These are phyloP conservation scores for Apostichopus japonicus DNA, from an alignment of 35 echinoderm and acorn worm species.

Conservation along the genomic window DNA sequence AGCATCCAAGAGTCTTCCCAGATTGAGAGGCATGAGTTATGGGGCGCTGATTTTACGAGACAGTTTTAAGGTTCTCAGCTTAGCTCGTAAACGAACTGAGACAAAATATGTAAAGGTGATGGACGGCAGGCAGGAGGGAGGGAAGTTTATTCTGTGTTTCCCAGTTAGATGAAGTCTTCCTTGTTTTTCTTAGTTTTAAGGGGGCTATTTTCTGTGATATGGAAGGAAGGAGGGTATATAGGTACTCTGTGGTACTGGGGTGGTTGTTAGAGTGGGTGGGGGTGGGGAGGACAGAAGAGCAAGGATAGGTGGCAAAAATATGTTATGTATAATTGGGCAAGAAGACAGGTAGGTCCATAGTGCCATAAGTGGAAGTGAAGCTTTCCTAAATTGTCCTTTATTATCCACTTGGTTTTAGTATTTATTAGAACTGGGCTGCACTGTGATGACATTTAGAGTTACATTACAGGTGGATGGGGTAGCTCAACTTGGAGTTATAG, in stretches of 20 bases:
- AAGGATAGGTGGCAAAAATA: too few relatives aligned
- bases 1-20: background rate
- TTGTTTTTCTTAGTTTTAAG: too few relatives aligned
- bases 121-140: background rate
- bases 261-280: too few relatives aligned
- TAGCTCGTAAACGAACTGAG: constrained; percentile 19
- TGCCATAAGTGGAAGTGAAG: too few relatives aligned
- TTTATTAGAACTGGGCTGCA: too few relatives aligned
- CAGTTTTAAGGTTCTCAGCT: constrained; percentile 32
- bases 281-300: too few relatives aligned
- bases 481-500: background rate
- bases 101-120: constrained; percentile 37
- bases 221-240: background rate
- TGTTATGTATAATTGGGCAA: too few relatives aligned
- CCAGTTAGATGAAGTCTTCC: background rate
- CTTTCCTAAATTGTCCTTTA: too few relatives aligned
- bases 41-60: constrained; percentile 28
- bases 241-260: too few relatives aligned
- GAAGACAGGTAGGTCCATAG: too few relatives aligned
- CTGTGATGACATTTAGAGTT: too few relatives aligned
- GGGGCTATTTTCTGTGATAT: background rate
- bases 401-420: too few relatives aligned
- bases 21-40: constrained; percentile 10
- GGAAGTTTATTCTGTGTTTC: background rate
- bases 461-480: background rate